Percentiles rank a stretch among this genome's conserved stretches.
phyloP scores from a whole-genome alignment of 2,797 vertebrate genomes.

The Trematomus bernacchii region DNA sequence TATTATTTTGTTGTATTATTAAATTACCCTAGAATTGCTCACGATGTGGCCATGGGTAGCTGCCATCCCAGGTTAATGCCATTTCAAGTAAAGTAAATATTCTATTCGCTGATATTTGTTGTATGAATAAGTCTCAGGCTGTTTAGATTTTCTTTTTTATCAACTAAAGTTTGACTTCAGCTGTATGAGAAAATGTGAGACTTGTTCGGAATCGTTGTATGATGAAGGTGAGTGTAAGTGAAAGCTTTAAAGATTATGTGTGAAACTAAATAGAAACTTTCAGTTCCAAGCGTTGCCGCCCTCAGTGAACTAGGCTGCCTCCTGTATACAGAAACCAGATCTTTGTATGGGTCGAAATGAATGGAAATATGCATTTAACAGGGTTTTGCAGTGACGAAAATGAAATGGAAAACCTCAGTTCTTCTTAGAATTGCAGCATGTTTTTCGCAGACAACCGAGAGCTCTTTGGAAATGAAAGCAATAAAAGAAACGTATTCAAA shows the following conservation, averaged over 20 bases:
- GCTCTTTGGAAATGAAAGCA: constrained; percentile 87
- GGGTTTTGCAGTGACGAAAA: constrained; percentile 72
- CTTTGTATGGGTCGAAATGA: constrained; percentile 68
- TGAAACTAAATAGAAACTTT: constrained; percentile 76
- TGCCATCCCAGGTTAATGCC: constrained; percentile 67
- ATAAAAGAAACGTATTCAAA: constrained; percentile 82
- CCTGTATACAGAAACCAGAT: constrained; percentile 63
- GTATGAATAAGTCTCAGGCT: constrained; percentile 51
- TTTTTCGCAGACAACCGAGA: constrained; percentile 62
- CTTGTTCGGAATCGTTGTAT: constrained; percentile 67
- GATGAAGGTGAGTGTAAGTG: constrained; percentile 69
- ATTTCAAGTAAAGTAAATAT: constrained; percentile 70
- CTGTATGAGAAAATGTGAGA: constrained; percentile 62
- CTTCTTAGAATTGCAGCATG: constrained; percentile 46
- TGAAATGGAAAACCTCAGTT: constrained; percentile 65
- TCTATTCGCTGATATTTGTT: constrained; percentile 69
- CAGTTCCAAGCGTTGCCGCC: constrained; percentile 74
- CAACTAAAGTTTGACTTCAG: constrained; percentile 50
- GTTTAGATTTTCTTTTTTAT: constrained; percentile 39
- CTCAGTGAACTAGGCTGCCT: constrained; percentile 73
- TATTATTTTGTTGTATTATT: constrained; percentile 71
- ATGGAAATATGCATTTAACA: constrained; percentile 71
- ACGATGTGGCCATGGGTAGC: constrained; percentile 57
- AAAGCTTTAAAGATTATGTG: constrained; percentile 83
- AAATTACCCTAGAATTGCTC: constrained; percentile 46